A percentile compares a stretch with the other conserved stretches of the same genome.
phyloP scores from a whole-genome alignment of 2,113 vertebrate genomes.

The Athene noctua region DNA sequence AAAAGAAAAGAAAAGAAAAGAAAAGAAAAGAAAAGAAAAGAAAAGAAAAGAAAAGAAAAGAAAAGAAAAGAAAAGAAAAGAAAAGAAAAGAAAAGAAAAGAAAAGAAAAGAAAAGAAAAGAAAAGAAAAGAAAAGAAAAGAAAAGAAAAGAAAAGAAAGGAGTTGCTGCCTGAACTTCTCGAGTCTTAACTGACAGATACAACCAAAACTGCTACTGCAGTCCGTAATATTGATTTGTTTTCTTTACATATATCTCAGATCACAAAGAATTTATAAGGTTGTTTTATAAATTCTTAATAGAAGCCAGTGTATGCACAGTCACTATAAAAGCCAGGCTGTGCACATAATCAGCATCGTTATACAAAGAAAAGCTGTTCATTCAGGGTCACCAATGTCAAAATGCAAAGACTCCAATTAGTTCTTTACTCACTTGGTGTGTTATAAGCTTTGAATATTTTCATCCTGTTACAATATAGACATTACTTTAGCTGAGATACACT shows the following conservation, averaged over 20 bases:
- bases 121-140: too few species aligned
- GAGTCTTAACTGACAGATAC: not conserved
- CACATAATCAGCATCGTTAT: conserved; percentile 1
- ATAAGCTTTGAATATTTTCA: not conserved
- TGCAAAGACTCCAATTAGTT: conserved; percentile 32
- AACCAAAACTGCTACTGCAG: not conserved
- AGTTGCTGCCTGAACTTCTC: not conserved
- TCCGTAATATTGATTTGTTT: conserved; percentile 2
- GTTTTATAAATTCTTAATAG: conserved; percentile 17
- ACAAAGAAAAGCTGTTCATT: not conserved
- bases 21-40: too few species aligned
- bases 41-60: too few species aligned
- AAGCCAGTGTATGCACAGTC: not conserved
- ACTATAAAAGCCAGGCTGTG: not conserved
- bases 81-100: too few species aligned
- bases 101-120: too few species aligned
- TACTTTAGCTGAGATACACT: not conserved
- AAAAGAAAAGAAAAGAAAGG: not conserved
- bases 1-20: too few species aligned
- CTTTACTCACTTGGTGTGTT: not conserved
- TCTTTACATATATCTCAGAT: not conserved
- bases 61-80: too few species aligned
- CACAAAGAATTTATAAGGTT: not conserved
- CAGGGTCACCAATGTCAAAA: not conserved
- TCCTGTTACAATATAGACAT: not conserved